Base-by-base conservation (phyloP, 30 jellyfish, hydroid and myxozoan species). In the Sanderia malayensis region DNA sequence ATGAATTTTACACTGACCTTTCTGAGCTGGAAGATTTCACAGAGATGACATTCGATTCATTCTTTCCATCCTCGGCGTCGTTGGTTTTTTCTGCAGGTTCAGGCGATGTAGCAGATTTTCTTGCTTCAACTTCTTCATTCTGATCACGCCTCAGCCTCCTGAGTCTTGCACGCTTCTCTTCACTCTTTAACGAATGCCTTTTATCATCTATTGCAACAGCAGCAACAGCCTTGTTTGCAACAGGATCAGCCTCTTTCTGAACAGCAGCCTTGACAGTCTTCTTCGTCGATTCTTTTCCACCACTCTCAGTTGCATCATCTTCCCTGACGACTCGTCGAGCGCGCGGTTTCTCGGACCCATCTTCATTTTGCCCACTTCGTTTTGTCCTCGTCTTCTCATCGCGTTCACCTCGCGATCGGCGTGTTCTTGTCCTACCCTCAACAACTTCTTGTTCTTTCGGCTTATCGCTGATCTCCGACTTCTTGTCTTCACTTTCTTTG, bases 121-220 rank as follows among this genome's bases (percentile, higher is more conserved):
- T 44, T 11, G 73, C 44, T 22, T 63, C 71, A 8, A 67, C 79
- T 22, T 70, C 93, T 41, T 78, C 89, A 33, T 41, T 78, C 45
- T 78, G 89, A 55, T 78, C 89, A 7, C 70, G 89, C 23, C 89
- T 77, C 22, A 78, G 69, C 70, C 89, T 65, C 49, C 89, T 78
- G 31, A 46, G 33, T 44, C 89, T 78, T 10, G 89, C 89, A 27
- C 89, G 89, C 24, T 78, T 78, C 26, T 78, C 89, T 22, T 68
- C 75, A 46, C 81, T 62, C 25, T 78, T 78, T 23, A 70, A 41
- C 22, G 87, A 68, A 46, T 63, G 37, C 37, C 68, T 60, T 29
- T 21, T 65, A 9, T 78, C 89, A 2, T 78, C 82, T 1, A 29
- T 58, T 24, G 52, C 89, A 20, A 30, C 57, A 61, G 21, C 79